Percentiles rank a stretch among this genome's conserved stretches.
phyloP scores from a whole-genome alignment of 1,140 invertebrate species.

The Helicoverpa armigera region DNA sequence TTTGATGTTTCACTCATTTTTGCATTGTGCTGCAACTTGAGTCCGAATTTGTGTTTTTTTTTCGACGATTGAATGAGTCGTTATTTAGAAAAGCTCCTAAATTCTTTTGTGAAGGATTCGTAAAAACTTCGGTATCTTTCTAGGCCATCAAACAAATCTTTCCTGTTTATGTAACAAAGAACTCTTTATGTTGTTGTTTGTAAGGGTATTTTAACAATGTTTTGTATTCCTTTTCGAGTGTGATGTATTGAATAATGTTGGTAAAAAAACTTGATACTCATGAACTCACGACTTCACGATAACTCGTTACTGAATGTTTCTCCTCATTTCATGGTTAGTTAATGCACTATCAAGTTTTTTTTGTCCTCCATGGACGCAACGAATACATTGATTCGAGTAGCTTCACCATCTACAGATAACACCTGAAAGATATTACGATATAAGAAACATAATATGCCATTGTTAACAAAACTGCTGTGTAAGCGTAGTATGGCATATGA shows the following conservation, averaged over 20 bases:
- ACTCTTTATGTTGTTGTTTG: constrained; percentile 8
- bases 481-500: constrained; percentile 20
- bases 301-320: constrained; percentile 11
- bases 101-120: constrained; percentile 27
- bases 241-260: constrained; percentile 13
- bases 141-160: constrained; percentile 32
- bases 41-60: not conserved
- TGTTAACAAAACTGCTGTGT: constrained; percentile 23
- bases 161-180: constrained; percentile 38
- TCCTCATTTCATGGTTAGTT: constrained; percentile 40
- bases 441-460: constrained; percentile 24
- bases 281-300: constrained; percentile 27
- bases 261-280: constrained; percentile 17
- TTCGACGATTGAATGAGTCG: not conserved
- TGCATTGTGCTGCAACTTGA: no score
- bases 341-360: not conserved
- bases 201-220: constrained; percentile 15
- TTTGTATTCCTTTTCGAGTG: constrained; percentile 18
- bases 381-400: not conserved
- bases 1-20: no score
- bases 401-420: not conserved
- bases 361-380: not conserved
- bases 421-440: not conserved
- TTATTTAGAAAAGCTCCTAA: constrained; percentile 22
- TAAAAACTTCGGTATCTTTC: constrained; percentile 26